These are phyloP conservation scores for Sebastes baramenuke DNA, from an alignment of 2,797 vertebrate genomes.

Conservation along the genomic window DNA sequence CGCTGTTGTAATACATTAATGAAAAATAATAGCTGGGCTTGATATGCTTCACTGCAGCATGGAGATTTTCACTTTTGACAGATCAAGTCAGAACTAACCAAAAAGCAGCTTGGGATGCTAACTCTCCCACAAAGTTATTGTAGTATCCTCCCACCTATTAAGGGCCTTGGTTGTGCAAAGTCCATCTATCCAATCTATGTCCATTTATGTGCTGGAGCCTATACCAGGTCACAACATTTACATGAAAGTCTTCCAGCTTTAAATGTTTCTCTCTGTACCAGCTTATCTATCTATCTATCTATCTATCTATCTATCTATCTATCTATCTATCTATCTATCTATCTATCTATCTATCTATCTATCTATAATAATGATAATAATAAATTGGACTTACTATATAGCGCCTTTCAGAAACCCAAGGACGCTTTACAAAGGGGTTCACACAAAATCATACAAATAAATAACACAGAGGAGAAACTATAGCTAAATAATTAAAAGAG, in stretches of 20 bases:
- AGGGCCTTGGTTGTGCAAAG: background rate
- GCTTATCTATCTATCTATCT: background rate
- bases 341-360: background rate
- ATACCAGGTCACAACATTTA: background rate
- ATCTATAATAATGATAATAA: background rate
- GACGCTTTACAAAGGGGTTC: too few relatives aligned
- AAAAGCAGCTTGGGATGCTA: background rate
- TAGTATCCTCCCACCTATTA: background rate
- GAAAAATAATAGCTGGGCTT: slow-evolving; percentile 32
- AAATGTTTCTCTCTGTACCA: background rate
- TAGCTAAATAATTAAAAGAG: too few relatives aligned
- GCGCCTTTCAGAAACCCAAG: too few relatives aligned
- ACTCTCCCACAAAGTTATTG: background rate
- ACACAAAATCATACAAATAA: too few relatives aligned
- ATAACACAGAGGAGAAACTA: too few relatives aligned
- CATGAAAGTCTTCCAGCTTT: background rate
- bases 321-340: background rate
- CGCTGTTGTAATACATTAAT: background rate
- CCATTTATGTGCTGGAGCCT: background rate
- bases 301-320: background rate
- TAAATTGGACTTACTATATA: too few relatives aligned
- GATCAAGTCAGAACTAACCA: background rate
- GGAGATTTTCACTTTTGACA: slow-evolving; percentile 4
- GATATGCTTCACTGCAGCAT: slow-evolving; percentile 2
- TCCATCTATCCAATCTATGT: background rate